Conservation (phyloP, 2,797 vertebrate genomes). For the Novumbra hubbsi region DNA sequence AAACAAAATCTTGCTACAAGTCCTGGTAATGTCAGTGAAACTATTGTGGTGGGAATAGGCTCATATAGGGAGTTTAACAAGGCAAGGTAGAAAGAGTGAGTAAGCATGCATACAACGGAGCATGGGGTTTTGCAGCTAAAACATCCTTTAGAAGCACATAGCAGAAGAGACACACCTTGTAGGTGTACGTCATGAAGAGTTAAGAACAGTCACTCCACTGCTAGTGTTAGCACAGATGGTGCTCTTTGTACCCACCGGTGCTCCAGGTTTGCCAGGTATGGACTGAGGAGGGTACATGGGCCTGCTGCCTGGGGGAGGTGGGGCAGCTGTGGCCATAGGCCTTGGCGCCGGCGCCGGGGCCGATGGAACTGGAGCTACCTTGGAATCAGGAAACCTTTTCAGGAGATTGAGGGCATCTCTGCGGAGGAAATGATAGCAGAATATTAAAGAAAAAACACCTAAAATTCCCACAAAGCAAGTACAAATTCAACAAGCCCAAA, state of each 20-base stretch:
- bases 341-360: conserved; percentile 33
- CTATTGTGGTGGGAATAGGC: no score
- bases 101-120: neutral
- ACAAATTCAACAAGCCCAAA: neutral
- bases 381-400: conserved; percentile 61
- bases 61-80: no score
- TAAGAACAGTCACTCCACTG: neutral
- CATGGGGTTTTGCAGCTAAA: neutral
- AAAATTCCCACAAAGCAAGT: neutral
- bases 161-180: conserved; percentile 9
- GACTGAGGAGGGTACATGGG: conserved; percentile 83
- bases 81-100: neutral
- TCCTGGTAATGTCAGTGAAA: no score
- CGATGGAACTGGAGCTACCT: conserved; percentile 45
- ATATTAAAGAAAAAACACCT: neutral
- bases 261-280: conserved; percentile 80
- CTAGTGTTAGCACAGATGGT: neutral
- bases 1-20: no score
- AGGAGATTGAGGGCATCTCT: conserved; percentile 91
- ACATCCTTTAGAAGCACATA: neutral
- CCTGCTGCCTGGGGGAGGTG: conserved; percentile 67
- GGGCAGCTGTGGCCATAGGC: conserved; percentile 37
- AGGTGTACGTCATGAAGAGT: conserved; percentile 6
- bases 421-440: conserved; percentile 16
- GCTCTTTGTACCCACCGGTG: conserved; percentile 67